Evolutionary conservation across 1,140 invertebrate species (phyloP).

Genomic region (Drosophila mojavensis): DNA sequence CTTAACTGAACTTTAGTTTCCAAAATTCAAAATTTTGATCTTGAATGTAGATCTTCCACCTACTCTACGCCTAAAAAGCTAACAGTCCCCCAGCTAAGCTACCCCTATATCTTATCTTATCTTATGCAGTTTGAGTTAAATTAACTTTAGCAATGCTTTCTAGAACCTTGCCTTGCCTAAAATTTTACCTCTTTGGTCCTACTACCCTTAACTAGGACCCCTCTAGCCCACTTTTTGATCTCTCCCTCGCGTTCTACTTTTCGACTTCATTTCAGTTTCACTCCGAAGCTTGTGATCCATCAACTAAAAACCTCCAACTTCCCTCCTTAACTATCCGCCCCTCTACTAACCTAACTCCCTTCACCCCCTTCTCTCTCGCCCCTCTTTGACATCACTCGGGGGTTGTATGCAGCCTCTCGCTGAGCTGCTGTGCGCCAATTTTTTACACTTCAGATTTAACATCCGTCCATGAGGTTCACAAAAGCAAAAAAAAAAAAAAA

Average conservation of each 20-base stretch:
- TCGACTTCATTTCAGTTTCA: no score
- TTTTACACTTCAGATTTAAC: slow-evolving; percentile 77
- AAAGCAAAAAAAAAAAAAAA: no score
- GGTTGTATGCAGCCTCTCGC: slow-evolving; percentile 73
- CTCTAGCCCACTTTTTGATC: no score
- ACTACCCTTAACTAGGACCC: no score
- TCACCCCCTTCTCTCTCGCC: not conserved
- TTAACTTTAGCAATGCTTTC: no score
- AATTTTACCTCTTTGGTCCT: no score
- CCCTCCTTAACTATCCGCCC: not conserved
- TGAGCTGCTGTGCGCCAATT: slow-evolving; percentile 73
- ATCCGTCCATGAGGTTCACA: slow-evolving; percentile 82
- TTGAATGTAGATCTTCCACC: not conserved
- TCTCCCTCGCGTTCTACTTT: no score
- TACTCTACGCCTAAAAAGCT: not conserved
- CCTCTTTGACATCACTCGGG: slow-evolving; percentile 60
- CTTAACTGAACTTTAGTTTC: not conserved
- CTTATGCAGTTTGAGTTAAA: no score
- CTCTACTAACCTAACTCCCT: not conserved
- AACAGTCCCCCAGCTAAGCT: not conserved
- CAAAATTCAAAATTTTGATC: not conserved
- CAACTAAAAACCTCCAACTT: no score
- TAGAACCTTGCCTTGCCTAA: no score
- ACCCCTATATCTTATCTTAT: not conserved
- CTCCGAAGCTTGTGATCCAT: no score